Conservation (phyloP, 2,888 invertebrate genomes). For the Patella pellucida region DNA sequence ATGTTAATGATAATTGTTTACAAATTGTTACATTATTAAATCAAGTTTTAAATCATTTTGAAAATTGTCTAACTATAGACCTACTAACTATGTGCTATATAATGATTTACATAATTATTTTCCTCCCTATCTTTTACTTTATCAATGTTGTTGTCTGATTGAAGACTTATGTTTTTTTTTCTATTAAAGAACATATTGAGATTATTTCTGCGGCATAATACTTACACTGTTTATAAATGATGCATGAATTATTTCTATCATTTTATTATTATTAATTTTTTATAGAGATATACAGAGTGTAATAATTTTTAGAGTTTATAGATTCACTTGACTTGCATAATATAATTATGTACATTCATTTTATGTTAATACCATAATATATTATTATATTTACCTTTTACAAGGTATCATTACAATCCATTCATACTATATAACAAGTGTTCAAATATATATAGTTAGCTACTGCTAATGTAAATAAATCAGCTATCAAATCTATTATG, state of each 20-base stretch:
- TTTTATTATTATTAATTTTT: not conserved
- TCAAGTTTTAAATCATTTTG: too few species aligned
- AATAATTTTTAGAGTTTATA: conserved; percentile 4
- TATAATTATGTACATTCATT: conserved; percentile 8
- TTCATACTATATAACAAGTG: too few species aligned
- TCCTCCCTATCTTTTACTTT: too few species aligned
- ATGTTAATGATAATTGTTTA: too few species aligned
- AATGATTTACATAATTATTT: too few species aligned
- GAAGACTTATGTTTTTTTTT: too few species aligned
- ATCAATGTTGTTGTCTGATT: too few species aligned
- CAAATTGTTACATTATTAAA: too few species aligned
- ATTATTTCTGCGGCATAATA: not conserved
- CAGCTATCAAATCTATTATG: not conserved
- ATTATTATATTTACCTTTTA: not conserved
- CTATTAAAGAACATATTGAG: too few species aligned
- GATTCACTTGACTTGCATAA: not conserved
- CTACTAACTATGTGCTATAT: too few species aligned
- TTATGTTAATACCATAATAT: not conserved
- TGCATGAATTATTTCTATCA: not conserved
- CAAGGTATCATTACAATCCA: too few species aligned
- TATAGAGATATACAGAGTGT: not conserved
- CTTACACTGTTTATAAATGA: not conserved
- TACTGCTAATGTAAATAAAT: conserved; percentile 10
- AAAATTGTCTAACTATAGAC: too few species aligned
- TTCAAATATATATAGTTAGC: not conserved